Percentiles rank a stretch among this genome's conserved stretches.
phyloP scores from a whole-genome alignment of 2,797 vertebrate species.

The Nannoperca australis region DNA sequence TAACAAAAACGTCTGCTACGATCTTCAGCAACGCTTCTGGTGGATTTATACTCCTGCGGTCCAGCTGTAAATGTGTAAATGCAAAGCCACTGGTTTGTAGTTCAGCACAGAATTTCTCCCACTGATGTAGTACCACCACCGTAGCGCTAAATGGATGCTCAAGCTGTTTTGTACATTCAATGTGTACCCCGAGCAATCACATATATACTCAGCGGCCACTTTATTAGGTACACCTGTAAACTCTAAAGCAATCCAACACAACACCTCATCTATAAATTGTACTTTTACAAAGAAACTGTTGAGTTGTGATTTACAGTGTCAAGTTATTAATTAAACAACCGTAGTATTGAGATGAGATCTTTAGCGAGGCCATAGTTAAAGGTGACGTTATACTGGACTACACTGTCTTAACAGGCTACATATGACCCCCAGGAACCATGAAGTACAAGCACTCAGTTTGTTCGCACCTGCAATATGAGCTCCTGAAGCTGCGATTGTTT shows the following conservation, averaged over 20 bases:
- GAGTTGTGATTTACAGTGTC: neutral
- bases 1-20: neutral
- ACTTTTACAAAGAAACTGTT: neutral
- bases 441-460: neutral
- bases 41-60: neutral
- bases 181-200: neutral
- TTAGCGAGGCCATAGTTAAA: neutral
- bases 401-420: neutral
- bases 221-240: neutral
- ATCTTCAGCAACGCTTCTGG: neutral
- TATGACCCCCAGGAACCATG: neutral
- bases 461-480: slow-evolving; percentile 95
- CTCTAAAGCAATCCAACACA: neutral
- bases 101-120: neutral
- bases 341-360: too few relatives aligned
- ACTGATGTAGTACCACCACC: neutral
- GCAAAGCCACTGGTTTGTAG: neutral
- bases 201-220: neutral
- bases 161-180: neutral
- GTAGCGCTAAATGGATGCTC: neutral
- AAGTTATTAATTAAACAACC: neutral
- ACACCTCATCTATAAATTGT: neutral
- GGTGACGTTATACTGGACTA: neutral
- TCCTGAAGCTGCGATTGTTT: slow-evolving; percentile 99
- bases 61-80: neutral